Percentiles rank a stretch among this genome's conserved stretches.
phyloP scores from a whole-genome alignment of 2,888 invertebrate genomes.

The Drosophila kanekoi region DNA sequence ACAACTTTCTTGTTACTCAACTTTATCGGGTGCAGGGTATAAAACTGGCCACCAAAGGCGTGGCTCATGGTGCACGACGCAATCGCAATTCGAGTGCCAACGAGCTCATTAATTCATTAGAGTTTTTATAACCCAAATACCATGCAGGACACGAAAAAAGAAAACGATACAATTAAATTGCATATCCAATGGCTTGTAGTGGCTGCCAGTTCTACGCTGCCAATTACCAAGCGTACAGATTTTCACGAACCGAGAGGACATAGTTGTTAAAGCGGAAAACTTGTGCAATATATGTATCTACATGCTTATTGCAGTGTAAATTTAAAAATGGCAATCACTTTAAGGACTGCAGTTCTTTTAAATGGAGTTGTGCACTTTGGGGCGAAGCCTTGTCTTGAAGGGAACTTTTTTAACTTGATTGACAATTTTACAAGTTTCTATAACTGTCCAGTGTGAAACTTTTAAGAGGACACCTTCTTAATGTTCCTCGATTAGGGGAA shows the following conservation, averaged over 20 bases:
- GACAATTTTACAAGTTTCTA: too few species aligned
- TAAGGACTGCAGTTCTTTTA: not conserved
- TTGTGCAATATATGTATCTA: not conserved
- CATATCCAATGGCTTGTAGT: slow-evolving; percentile 19
- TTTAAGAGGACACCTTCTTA: too few species aligned
- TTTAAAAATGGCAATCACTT: not conserved
- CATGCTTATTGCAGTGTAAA: not conserved
- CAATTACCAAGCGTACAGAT: slow-evolving; percentile 15
- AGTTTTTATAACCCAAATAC: slow-evolving; percentile 51
- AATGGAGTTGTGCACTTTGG: too few species aligned
- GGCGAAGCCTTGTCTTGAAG: too few species aligned
- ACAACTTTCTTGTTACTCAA: too few species aligned
- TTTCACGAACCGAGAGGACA: not conserved
- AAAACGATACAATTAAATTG: slow-evolving; percentile 32
- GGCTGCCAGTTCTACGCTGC: not conserved
- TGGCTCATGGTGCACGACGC: slow-evolving; percentile 21
- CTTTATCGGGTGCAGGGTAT: not conserved
- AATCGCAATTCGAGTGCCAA: slow-evolving; percentile 48
- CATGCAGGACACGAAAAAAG: slow-evolving; percentile 7
- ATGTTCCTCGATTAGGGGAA: too few species aligned
- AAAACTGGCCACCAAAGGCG: not conserved
- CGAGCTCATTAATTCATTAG: slow-evolving; percentile 68
- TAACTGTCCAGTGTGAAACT: too few species aligned
- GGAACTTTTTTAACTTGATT: too few species aligned
- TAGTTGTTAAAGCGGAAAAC: slow-evolving; percentile 16